A percentile compares a stretch with the other conserved stretches of the same genome.
Conservation (phyloP, 2,888 invertebrate species). For the Luperina nickerlii region DNA sequence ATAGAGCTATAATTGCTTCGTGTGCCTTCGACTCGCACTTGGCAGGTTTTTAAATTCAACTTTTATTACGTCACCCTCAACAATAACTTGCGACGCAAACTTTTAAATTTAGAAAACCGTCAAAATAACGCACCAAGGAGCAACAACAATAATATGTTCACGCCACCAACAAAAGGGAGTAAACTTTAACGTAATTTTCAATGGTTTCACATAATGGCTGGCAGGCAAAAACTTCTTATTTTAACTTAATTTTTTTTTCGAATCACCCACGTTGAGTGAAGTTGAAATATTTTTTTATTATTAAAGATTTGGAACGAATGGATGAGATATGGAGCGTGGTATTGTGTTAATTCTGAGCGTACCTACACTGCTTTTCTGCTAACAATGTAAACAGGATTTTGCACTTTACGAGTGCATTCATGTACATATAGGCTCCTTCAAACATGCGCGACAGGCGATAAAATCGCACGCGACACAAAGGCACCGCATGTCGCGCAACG, state of each 20-base stretch:
- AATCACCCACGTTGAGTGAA: conserved; percentile 56
- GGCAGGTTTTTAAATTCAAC: neutral
- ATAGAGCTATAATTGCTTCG: neutral
- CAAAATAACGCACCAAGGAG: conserved; percentile 12
- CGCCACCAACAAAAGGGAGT: conserved; percentile 51
- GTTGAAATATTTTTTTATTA: conserved; percentile 13
- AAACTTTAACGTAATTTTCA: conserved; percentile 63
- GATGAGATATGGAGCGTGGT: conserved; percentile 54
- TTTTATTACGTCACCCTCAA: neutral
- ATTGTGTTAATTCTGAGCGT: conserved; percentile 44
- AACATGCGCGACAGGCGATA: too few species aligned
- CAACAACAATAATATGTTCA: conserved; percentile 38
- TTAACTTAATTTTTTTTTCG: conserved; percentile 46
- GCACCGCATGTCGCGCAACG: too few species aligned
- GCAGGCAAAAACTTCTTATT: conserved; percentile 37
- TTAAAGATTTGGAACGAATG: conserved; percentile 42
- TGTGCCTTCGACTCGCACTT: neutral
- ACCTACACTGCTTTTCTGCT: conserved; percentile 9
- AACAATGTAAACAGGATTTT: conserved; percentile 36
- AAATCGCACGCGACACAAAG: too few species aligned
- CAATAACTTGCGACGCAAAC: neutral
- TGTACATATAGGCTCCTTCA: too few species aligned
- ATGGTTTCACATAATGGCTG: conserved; percentile 57
- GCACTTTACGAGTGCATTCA: conserved; percentile 34
- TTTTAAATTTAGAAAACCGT: conserved; percentile 18